These are phyloP conservation scores for Leptogaster cylindrica DNA, from an alignment of 2,888 invertebrate species.

Conservation along the genomic window DNA sequence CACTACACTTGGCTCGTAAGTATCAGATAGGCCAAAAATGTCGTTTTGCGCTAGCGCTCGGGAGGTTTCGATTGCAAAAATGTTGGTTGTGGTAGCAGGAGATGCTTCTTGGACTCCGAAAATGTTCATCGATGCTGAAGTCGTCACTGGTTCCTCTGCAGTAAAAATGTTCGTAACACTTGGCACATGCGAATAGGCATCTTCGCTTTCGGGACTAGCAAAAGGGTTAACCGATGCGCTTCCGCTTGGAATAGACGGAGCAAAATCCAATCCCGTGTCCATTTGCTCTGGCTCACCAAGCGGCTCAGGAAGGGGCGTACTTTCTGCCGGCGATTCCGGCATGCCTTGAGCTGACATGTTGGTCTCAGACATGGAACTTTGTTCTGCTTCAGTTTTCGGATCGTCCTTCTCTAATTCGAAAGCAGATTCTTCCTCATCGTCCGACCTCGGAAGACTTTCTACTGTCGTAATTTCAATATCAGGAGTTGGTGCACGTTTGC, in stretches of 20 bases:
- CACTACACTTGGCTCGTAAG: constrained; percentile 42
- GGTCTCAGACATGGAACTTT: constrained; percentile 56
- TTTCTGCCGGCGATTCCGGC: constrained; percentile 51
- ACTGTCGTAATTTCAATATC: constrained; percentile 62
- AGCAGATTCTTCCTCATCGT: constrained; percentile 59
- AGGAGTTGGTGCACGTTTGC: constrained; percentile 59
- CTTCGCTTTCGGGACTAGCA: constrained; percentile 60
- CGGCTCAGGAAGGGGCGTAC: constrained; percentile 47
- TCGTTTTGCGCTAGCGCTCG: constrained; percentile 52
- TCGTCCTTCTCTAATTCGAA: constrained; percentile 43
- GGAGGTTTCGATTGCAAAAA: constrained; percentile 51
- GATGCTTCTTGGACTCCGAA: constrained; percentile 49
- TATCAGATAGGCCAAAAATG: constrained; percentile 50
- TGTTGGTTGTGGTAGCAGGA: neutral
- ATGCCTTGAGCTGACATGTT: constrained; percentile 52
- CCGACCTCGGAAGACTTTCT: constrained; percentile 59
- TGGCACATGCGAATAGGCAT: constrained; percentile 46
- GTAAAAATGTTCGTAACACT: constrained; percentile 53
- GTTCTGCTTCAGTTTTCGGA: constrained; percentile 52
- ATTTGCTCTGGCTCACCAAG: constrained; percentile 56
- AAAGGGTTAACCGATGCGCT: constrained; percentile 63
- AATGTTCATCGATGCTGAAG: constrained; percentile 43
- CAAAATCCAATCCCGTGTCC: constrained; percentile 59
- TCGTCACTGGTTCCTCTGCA: constrained; percentile 49
- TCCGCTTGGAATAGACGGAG: constrained; percentile 54